Evolutionary conservation across 37 sponge, comb jelly and placozoan genomes (phyloP), one percentile per base, ranked within the genome.

Genomic region (Halisarca cf. caerulea): DNA sequence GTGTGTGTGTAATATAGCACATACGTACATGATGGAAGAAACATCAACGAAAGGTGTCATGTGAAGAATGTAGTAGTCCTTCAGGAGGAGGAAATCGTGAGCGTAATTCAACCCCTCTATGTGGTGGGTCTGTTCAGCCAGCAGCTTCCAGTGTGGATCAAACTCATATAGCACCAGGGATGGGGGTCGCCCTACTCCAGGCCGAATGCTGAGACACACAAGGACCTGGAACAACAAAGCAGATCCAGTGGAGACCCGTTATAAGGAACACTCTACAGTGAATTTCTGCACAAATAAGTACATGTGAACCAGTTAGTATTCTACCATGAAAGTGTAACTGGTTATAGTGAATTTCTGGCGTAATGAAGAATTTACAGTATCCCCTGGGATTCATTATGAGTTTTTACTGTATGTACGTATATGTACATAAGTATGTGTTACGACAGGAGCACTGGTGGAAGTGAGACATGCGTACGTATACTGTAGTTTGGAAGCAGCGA

Each of bases 101-200:
- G 87, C 87, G 34, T 96, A 96, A 84, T 93, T 93, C 83, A 96
- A 89, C 18, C 96, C 96, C 0, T 88, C 83, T 32, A 96, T 88
- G 86, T 66, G 66, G 79, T 91, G 87, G 37, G 57, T 53, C 47
- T 91, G 88, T 41, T 79, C 25, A 21, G 88, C 59, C 14, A 86
- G 35, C 4, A 89, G 71, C 17, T 89, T 80, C 91, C 93, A 93
- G 53, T 75, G 54, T 32, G 59, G 60, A 39, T 93, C 89, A 81
- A 91, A 96, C 89, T 96, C 96, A 37, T 93, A 90, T 51, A 96
- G 79, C 23, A 83, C 85, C 33, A 96, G 83, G 41, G 89, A 72
- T 0, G 94, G 91, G 9, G 84, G 54, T 27, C 47, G 8, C 2
- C 89, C 80, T 39, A 75, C 72, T 7, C 85, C 88, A 24, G 91